These are phyloP conservation scores for Hirtodrosophila alboralis DNA, from an alignment of 2,888 invertebrate genomes.

Conservation along the genomic window DNA sequence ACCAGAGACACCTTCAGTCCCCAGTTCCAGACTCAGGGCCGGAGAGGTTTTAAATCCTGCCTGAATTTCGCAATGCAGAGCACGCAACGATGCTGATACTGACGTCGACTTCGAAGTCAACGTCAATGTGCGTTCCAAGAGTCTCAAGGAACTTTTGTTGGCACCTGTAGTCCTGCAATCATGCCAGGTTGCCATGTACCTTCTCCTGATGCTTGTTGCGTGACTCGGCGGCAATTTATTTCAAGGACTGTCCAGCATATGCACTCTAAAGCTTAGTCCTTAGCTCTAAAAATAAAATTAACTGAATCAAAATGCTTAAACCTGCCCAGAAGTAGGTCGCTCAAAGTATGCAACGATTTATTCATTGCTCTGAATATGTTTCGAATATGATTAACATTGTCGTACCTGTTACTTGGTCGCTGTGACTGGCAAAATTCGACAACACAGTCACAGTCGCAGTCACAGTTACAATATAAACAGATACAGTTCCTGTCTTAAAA, in stretches of 20 bases:
- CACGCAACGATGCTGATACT: slow-evolving; percentile 10
- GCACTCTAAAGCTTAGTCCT: background rate
- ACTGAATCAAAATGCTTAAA: slow-evolving; percentile 2
- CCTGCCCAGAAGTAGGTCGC: slow-evolving; percentile 51
- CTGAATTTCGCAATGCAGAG: slow-evolving; percentile 14
- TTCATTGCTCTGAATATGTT: background rate
- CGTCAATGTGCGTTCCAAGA: slow-evolving; percentile 14
- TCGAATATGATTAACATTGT: too few species aligned
- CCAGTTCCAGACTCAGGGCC: too few species aligned
- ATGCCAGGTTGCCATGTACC: slow-evolving; percentile 9
- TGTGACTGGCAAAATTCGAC: too few species aligned
- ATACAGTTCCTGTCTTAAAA: too few species aligned
- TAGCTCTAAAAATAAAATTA: slow-evolving; percentile 18
- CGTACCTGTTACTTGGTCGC: too few species aligned
- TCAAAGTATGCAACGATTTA: slow-evolving; percentile 36
- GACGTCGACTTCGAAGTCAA: too few species aligned
- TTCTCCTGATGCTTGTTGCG: slow-evolving; percentile 18
- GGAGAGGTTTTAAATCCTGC: slow-evolving; percentile 12
- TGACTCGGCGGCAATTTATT: slow-evolving; percentile 24
- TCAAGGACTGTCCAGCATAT: slow-evolving; percentile 31
- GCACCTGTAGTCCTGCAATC: slow-evolving; percentile 7
- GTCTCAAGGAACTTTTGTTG: slow-evolving; percentile 16
- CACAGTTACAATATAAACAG: too few species aligned
- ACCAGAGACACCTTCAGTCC: too few species aligned
- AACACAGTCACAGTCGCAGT: too few species aligned